Base-by-base conservation (phyloP, 1,140 invertebrate genomes). In the Anastatus disparis region DNA sequence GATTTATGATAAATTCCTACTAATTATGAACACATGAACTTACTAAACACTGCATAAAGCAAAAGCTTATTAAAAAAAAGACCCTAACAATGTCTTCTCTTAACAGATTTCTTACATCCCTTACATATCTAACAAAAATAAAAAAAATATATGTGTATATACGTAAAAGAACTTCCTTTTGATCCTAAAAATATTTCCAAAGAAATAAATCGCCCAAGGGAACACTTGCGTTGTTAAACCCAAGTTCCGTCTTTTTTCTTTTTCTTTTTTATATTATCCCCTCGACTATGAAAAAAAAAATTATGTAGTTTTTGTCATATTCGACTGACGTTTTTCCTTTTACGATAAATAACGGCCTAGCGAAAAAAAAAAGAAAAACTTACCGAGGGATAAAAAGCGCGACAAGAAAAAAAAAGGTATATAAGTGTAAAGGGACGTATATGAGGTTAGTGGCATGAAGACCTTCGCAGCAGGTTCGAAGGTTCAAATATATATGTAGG, bases 391-490 rank as follows among this genome's bases (percentile, higher is more conserved):
- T 42, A 44, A 29, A 61, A 24, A 58, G 31, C 9, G 17, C 31
- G 35, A 55, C n/a, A n/a, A 55, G 31, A 15, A 15, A 17, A 20
- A 26, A 58, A 40, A 58, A 58, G 40, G 3, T 8, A n/a, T n/a
- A n/a, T n/a, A n/a, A n/a, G n/a, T n/a, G 29, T 3, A 9, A 12
- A 40, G 35, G 31, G n/a, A 20, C 10, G 31, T n/a, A 35, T 8
- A 55, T 29, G 50, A 65, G 63, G 63, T 53, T 65, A 65, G 50
- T 55, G 31, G 63, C 50, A 29, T 29, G 52, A 29, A 31, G 12
- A 52, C 61, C 48, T 63, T 31, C 1, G 12, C 52, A 48, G 55
- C 64, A 67, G 64, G 64, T 58, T 67, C 52, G 64, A 27, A 48
- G 44, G 61, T 68, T 17, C 42, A 31, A n/a, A 10, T 17, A 20